Base-by-base conservation (phyloP, 2,113 vertebrate species). In the Erythrocercus mccallii region DNA sequence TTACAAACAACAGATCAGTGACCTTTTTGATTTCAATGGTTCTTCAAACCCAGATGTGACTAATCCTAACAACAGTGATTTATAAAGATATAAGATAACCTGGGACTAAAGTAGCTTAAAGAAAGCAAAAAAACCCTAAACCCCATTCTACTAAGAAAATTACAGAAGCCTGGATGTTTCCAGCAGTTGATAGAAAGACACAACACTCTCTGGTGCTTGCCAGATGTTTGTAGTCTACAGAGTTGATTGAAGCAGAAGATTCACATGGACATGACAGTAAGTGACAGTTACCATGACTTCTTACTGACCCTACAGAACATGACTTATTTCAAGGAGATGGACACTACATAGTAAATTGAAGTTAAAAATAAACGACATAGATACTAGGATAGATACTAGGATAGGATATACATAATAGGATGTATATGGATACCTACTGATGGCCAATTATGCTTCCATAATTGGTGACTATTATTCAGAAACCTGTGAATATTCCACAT, bases 41-140 rank as follows among this genome's bases (percentile, higher is more conserved):
- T 62, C 31, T 83, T 86, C 33, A 72, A 81, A 77, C 31, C 3
- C 25, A 44, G 3, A 24, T 44, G 11, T 21, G 9, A 69, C 9
- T 56, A 80, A 72, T 62, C 16, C 21, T 54, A 72, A 40, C 3
- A 84, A 31, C 17, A 18, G 1, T 37, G 37, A 50, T 54, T 65
- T 65, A n/a, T 38, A 60, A 80, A 86, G 47, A 12, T 31, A 51
- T 42, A 64, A 50, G 8, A 38, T 16, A 70, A 48, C 1, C 1
- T 15, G 12, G 7, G 9, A 72, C 10, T 51, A 8, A 72, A 42
- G 12, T 27, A 38, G 5, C 14, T 54, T 56, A 8, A 64, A 62
- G 30, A 25, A 12, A 8, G 3, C 0, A 28, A 66, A 48, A 70
- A n/a, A 22, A 53, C n/a, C 4, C 10, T 6, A 78, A 64, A 8